These are phyloP conservation scores for Nephrotoma appendiculata DNA, from an alignment of 2,888 invertebrate species.

Conservation along the genomic window DNA sequence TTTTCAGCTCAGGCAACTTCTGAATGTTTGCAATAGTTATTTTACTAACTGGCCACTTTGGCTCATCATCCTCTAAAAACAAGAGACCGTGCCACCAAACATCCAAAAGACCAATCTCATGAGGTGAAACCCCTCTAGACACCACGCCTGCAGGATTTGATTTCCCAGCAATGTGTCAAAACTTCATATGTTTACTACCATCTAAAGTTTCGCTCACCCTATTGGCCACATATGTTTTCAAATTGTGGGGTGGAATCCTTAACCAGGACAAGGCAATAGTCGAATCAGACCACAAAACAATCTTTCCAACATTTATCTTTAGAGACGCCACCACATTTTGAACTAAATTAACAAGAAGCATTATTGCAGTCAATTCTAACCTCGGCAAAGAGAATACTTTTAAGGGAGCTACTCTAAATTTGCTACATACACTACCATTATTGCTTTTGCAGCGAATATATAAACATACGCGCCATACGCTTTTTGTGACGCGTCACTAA, in stretches of 20 bases:
- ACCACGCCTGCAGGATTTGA: not conserved
- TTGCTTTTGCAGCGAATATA: not conserved
- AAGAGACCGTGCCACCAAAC: too few relatives aligned
- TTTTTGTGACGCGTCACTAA: not conserved
- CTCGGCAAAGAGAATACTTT: not conserved
- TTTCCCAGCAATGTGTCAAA: too few relatives aligned
- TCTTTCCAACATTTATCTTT: not conserved
- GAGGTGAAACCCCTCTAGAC: not conserved
- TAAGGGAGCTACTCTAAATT: not conserved
- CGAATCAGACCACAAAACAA: not conserved
- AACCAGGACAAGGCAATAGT: not conserved
- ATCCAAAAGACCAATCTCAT: not conserved
- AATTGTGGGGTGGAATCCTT: too few relatives aligned
- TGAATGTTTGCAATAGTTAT: too few relatives aligned
- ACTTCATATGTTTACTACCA: too few relatives aligned
- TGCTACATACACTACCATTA: not conserved
- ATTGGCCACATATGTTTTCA: too few relatives aligned
- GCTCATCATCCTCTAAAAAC: not conserved
- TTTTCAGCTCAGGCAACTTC: too few relatives aligned
- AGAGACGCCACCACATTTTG: too few relatives aligned
- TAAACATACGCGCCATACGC: not conserved
- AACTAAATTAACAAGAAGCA: too few relatives aligned
- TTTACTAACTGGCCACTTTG: too few relatives aligned
- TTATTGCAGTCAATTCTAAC: not conserved
- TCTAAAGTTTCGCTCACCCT: too few relatives aligned